A percentile compares a stretch with the other conserved stretches of the same genome.
phyloP scores from a whole-genome alignment of 2,888 invertebrate genomes.

The Unio delphinus region DNA sequence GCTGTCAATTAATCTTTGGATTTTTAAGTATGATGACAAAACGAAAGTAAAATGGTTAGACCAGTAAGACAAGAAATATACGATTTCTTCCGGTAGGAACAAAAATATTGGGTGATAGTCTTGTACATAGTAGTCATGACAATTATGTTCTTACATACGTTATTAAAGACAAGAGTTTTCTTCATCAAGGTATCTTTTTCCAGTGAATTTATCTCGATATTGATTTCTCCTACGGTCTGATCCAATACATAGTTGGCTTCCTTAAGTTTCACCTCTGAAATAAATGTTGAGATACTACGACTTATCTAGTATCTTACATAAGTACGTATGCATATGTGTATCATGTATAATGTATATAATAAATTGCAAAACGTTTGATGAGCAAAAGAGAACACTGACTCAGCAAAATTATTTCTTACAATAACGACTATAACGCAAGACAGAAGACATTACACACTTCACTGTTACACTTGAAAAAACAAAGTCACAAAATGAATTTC shows the following conservation, averaged over 20 bases:
- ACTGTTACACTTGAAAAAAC: no score
- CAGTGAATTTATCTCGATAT: constrained; percentile 48
- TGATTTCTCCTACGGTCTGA: constrained; percentile 61
- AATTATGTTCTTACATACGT: constrained; percentile 29
- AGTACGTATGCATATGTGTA: background rate
- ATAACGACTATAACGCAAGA: no score
- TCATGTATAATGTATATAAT: no score
- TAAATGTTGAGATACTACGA: background rate
- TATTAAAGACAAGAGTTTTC: constrained; percentile 59
- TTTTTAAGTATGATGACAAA: no score
- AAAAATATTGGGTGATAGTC: background rate
- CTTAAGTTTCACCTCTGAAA: constrained; percentile 68
- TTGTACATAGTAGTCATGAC: background rate
- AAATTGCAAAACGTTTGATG: no score
- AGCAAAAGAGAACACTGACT: no score
- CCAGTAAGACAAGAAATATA: no score
- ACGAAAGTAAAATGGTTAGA: no score
- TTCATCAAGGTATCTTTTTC: constrained; percentile 41
- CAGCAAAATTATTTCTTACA: no score
- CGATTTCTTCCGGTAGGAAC: background rate
- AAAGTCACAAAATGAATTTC: no score
- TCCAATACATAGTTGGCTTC: constrained; percentile 70
- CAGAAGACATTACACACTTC: no score
- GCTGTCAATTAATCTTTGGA: no score
- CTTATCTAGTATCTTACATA: background rate